Evolutionary conservation across 2,888 invertebrate species (phyloP).

Genomic region (Tinea trinotella): DNA sequence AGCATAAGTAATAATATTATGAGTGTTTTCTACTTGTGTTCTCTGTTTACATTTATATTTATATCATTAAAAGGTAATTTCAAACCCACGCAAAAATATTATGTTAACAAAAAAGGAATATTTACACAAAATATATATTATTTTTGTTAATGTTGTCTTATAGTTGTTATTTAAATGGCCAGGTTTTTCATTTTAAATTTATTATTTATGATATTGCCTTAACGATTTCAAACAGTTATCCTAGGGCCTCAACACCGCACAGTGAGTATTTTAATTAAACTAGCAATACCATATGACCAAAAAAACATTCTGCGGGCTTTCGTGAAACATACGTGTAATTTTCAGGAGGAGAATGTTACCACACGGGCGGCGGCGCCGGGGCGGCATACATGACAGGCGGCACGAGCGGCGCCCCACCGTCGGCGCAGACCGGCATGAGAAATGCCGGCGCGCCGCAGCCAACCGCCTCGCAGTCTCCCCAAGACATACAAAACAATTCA

Average conservation of each 20-base stretch:
- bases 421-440: conserved; percentile 44
- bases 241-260: conserved; percentile 66
- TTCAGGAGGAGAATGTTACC: conserved; percentile 62
- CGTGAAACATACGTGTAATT: background rate
- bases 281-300: background rate
- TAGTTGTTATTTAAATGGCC: no score
- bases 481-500: conserved; percentile 53
- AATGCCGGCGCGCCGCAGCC: conserved; percentile 52
- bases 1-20: no score
- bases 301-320: background rate
- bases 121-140: no score
- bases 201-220: conserved; percentile 37
- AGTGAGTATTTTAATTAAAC: conserved; percentile 40
- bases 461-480: conserved; percentile 50
- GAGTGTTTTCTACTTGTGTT: no score
- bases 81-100: no score
- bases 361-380: conserved; percentile 45
- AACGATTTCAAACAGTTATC: conserved; percentile 49
- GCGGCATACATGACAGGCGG: conserved; percentile 44
- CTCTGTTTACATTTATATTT: no score
- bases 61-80: no score
- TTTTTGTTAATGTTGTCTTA: no score
- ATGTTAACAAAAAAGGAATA: no score
- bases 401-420: conserved; percentile 41
- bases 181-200: no score